Evolutionary conservation across 2,113 vertebrate species (phyloP).

Genomic region (Corythoichthys intestinalis): DNA sequence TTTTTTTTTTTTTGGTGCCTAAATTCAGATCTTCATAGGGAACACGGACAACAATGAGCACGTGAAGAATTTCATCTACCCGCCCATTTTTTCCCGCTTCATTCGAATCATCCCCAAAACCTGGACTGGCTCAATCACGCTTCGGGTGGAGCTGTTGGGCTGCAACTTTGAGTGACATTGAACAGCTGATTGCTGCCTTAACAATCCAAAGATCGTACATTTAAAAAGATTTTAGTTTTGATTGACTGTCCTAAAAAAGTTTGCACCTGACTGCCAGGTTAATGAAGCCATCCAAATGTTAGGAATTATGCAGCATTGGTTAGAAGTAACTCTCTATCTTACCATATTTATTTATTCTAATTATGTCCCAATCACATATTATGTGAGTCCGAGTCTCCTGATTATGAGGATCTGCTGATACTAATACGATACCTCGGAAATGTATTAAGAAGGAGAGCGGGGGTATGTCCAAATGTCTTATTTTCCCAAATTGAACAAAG

Average conservation of each 20-base stretch:
- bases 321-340: too few relatives aligned
- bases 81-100: conserved; percentile 87
- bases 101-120: conserved; percentile 83
- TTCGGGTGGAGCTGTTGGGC: conserved; percentile 90
- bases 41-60: conserved; percentile 77
- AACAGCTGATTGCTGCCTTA: background rate
- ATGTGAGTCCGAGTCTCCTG: too few relatives aligned
- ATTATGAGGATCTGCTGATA: too few relatives aligned
- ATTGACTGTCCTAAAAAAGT: background rate
- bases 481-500: too few relatives aligned
- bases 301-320: too few relatives aligned
- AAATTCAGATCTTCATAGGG: conserved; percentile 81
- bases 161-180: conserved; percentile 78
- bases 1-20: conserved; percentile 2
- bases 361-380: too few relatives aligned
- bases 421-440: too few relatives aligned
- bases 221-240: background rate
- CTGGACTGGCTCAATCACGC: conserved; percentile 81
- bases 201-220: background rate
- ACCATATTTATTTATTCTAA: too few relatives aligned
- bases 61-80: conserved; percentile 83
- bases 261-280: background rate
- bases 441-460: too few relatives aligned
- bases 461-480: too few relatives aligned
- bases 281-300: background rate